Evolutionary conservation across 2,113 vertebrate species (phyloP).

Genomic region (Gallinago paraguaiae): DNA sequence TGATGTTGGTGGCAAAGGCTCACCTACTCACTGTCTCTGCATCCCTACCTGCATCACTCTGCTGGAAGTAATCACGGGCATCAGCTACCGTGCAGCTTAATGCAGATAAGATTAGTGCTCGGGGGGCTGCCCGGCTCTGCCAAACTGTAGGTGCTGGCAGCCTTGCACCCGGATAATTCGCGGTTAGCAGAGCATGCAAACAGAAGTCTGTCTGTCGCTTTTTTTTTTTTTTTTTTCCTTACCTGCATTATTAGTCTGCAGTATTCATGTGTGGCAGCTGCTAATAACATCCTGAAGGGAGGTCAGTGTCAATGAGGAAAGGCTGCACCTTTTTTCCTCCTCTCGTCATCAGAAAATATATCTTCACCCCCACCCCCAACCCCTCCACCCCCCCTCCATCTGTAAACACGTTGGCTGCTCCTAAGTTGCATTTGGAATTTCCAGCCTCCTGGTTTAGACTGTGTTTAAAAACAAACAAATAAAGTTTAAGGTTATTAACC

Average conservation of each 20-base stretch:
- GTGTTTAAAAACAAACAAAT: background rate
- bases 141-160: constrained; percentile 58
- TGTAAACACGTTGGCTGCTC: constrained; percentile 55
- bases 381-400: background rate
- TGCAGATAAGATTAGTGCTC: constrained; percentile 78
- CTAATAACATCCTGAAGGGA: constrained; percentile 68
- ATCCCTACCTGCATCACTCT: constrained; percentile 78
- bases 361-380: background rate
- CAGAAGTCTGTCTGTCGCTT: constrained; percentile 27
- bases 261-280: constrained; percentile 74
- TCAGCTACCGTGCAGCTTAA: constrained; percentile 73
- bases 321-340: constrained; percentile 48
- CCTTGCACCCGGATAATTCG: constrained; percentile 47
- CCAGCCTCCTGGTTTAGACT: constrained; percentile 22
- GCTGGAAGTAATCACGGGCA: constrained; percentile 76
- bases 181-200: constrained; percentile 61
- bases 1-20: constrained; percentile 58
- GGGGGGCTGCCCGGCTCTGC: constrained; percentile 62
- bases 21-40: constrained; percentile 72
- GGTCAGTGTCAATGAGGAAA: constrained; percentile 49
- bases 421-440: constrained; percentile 58
- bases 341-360: background rate
- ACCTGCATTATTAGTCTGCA: constrained; percentile 71
- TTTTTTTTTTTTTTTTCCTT: too few relatives aligned
- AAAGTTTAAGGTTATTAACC: constrained; percentile 74